Evolutionary conservation across 2,888 invertebrate genomes (phyloP).

Genomic region (Atherix ibis): DNA sequence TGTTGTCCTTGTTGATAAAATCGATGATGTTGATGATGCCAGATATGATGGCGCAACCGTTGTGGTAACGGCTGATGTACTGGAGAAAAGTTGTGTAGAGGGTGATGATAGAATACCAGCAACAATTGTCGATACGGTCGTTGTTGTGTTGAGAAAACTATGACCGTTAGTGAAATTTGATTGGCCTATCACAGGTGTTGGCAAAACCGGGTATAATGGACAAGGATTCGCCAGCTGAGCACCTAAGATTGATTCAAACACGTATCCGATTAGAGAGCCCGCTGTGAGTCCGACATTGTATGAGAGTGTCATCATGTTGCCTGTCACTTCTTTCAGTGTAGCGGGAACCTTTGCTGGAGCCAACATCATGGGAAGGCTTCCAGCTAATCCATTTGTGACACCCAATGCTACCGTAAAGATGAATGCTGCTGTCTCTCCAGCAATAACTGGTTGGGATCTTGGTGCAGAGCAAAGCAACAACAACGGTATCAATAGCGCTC

Average conservation of each 20-base stretch:
- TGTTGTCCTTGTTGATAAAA: conserved; percentile 13
- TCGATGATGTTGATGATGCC: not conserved
- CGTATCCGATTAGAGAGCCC: conserved; percentile 71
- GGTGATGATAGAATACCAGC: not conserved
- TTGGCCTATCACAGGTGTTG: conserved; percentile 15
- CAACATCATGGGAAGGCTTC: conserved; percentile 84
- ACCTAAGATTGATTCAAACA: conserved; percentile 50
- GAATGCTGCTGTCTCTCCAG: conserved; percentile 48
- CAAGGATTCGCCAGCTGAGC: conserved; percentile 37
- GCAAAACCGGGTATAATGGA: conserved; percentile 24
- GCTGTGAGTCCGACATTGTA: conserved; percentile 76
- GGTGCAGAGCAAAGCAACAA: conserved; percentile 71
- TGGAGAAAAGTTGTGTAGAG: conserved; percentile 12
- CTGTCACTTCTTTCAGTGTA: conserved; percentile 74
- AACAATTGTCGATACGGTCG: no score
- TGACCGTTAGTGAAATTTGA: conserved; percentile 1
- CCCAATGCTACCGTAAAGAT: conserved; percentile 55
- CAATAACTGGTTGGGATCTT: conserved; percentile 54
- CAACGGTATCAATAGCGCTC: conserved; percentile 63
- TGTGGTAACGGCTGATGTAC: conserved; percentile 9
- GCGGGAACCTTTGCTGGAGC: conserved; percentile 77
- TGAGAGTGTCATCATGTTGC: conserved; percentile 88
- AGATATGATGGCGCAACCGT: no score
- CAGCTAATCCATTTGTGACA: conserved; percentile 72
- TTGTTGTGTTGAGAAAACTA: conserved; percentile 1